Conservation (phyloP, 2,888 invertebrate species). For the Ecdyonurus torrentis region DNA sequence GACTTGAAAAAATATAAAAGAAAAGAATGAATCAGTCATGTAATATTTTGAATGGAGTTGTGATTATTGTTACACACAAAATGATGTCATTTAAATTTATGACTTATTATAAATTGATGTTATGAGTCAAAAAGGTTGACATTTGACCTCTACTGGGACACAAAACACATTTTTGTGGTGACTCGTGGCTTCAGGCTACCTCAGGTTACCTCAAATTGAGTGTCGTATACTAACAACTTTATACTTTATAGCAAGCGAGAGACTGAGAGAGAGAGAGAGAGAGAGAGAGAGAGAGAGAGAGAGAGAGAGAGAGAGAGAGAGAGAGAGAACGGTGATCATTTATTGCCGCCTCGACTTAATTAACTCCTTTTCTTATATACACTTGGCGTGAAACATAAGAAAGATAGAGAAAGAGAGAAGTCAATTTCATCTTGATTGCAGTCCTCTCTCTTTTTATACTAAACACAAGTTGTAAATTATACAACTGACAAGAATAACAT, state of each 20-base stretch:
- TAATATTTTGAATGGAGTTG: no score
- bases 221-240: no score
- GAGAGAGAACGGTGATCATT: background rate
- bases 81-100: no score
- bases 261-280: no score
- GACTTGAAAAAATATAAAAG: no score
- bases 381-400: background rate
- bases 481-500: background rate
- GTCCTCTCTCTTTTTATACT: no score
- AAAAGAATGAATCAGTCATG: no score
- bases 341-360: background rate
- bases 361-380: background rate
- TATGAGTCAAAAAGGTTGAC: background rate
- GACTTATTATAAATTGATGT: no score
- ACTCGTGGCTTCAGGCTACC: background rate
- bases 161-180: background rate
- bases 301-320: no score
- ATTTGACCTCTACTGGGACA: background rate
- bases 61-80: no score
- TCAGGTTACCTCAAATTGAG: background rate
- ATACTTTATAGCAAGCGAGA: no score
- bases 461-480: background rate
- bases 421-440: background rate
- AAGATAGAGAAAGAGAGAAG: background rate
- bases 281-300: no score